Percentiles rank a stretch among this genome's conserved stretches.
Evolutionary conservation across 2,888 invertebrate genomes (phyloP).

Genomic region (Pristionchus entomophagus): DNA sequence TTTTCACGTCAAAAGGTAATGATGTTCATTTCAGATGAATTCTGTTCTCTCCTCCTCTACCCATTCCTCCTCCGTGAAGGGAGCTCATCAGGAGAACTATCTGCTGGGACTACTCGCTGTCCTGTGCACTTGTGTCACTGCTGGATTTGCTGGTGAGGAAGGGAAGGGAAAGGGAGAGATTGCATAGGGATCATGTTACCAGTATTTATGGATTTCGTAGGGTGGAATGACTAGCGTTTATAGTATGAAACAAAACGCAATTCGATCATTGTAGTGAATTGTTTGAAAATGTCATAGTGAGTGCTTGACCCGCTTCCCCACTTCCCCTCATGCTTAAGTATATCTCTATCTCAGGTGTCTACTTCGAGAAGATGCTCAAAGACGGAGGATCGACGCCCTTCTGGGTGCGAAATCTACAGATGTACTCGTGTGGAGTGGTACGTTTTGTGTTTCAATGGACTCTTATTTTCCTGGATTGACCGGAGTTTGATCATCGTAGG

Average conservation of each 20-base stretch:
- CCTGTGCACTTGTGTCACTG: slow-evolving; percentile 75
- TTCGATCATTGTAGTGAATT: no score
- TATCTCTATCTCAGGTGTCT: slow-evolving; percentile 68
- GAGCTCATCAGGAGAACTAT: slow-evolving; percentile 66
- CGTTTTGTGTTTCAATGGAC: no score
- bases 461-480: background rate
- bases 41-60: slow-evolving; percentile 49
- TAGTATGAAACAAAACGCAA: no score
- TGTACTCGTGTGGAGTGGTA: slow-evolving; percentile 75
- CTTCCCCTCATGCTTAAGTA: background rate
- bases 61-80: background rate
- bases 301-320: background rate
- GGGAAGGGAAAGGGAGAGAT: background rate
- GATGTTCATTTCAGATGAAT: slow-evolving; percentile 65
- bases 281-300: no score
- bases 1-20: no score
- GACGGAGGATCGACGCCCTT: slow-evolving; percentile 73
- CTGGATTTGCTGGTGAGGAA: slow-evolving; percentile 75
- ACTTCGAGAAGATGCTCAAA: slow-evolving; percentile 76
- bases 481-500: no score
- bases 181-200: background rate
- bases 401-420: slow-evolving; percentile 76
- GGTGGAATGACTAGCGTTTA: no score
- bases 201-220: no score
- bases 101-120: slow-evolving; percentile 73